Base-by-base conservation (phyloP, 1,140 invertebrate species). In the Bicyclus anynana region DNA sequence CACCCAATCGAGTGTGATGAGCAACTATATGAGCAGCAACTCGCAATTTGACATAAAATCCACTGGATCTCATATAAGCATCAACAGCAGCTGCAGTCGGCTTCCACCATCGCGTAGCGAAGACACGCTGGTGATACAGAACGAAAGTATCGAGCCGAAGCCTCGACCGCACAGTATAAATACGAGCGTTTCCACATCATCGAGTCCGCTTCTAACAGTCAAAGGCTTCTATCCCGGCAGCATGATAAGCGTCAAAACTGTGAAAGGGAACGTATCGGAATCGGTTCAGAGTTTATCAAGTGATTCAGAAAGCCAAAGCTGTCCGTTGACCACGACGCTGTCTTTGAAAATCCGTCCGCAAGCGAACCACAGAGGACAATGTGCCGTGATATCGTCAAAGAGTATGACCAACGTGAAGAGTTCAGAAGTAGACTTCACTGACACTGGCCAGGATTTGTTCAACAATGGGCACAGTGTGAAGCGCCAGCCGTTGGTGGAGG, bases 101-200 rank as follows among this genome's bases (percentile, higher is more conserved):
- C 77, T 95, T 29, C 93, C 94, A 0, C 93, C 94, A 0, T 95
- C 94, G 0, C 91, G 93, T 23, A 95, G 94, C 56, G 94, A 95
- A 74, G 94, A 96, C 65, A 94, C 92, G 0, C 69, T 95, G 14
- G 91, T 93, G 2, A 74, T 91, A 0, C 90, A 90, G 59, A 89
- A 92, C 69, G 91, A 92, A 64, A 71, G 80, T 59, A 65, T 83
- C 18, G 68, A 80, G 49, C 87, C 91, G 2, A 90, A 91, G 53
- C 90, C 90, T 0, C 88, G 89, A 62, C 91, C 89, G 37, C 79
- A 78, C 54, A 86, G 81, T 56, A 77, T 86, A 40, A 87, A 74
- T 71, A 74, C 91, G 0, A 93, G 91, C 21, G 84, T 91, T 0
- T 93, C 93, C 0, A 92, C 91, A 0, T 91, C 91, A n/a, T 93